Base-by-base conservation (phyloP, 2,888 invertebrate species). In the Siphonodentalium dalli region DNA sequence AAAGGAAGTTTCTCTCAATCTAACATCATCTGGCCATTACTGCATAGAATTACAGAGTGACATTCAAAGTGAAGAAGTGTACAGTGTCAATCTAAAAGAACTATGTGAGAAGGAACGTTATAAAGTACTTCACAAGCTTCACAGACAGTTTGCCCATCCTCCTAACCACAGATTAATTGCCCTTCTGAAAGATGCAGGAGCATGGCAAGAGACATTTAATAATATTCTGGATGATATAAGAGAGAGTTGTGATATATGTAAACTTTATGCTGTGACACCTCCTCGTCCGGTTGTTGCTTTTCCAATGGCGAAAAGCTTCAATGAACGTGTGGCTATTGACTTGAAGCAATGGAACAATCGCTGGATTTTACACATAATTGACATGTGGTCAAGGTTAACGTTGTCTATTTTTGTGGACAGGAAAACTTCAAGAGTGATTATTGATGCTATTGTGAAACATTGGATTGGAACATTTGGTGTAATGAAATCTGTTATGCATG, bases 381-480 rank as follows among this genome's bases (percentile, higher is more conserved):
- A 60, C 37, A 52, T 57, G 40, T 60, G 47, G 48, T 52, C 60
- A 2, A 52, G 45, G 24, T 54, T 45, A 18, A 51, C 51, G 2
- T 24, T 49, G 23, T 51, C 51, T 18, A 24, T 26, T 2, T 51
- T 58, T 24, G 58, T 58, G n/a, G 26, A 24, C 20, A 28, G 54
- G 27, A 56, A 57, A 23, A 38, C 20, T 21, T 35, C 60, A 27
- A 28, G 53, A 34, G 41, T 53, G 28, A 41, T 63, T 0, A 58
- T 60, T 23, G 52, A 65, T 26, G 39, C 26, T 0, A 20, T 61
- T 18, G 56, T 61, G 63, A 61, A 28, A 29, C 1, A 52, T n/a
- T 65, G 65, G 65, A 29, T 63, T 28, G 60, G 58, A 1, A 33
- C 33, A 13, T 63, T 51, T 58, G 61, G 55, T 9, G 46, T 61